Base-by-base conservation (phyloP, 1,140 invertebrate species). In the Monomorium pharaonis region DNA sequence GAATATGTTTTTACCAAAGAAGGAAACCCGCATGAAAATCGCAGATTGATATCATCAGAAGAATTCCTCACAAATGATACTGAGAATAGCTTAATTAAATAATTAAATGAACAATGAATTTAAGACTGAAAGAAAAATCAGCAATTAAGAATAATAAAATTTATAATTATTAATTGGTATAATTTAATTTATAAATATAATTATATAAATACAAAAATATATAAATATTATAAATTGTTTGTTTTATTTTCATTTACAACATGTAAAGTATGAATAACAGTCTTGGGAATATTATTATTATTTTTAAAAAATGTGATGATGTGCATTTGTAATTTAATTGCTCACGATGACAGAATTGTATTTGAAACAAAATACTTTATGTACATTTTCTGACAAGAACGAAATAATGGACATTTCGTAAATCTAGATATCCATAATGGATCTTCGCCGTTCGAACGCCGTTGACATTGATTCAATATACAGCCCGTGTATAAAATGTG, bases 361-460 rank as follows among this genome's bases (percentile, higher is more conserved):
- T 49, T 30, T 12, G 24, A 77, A 49, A 21, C 37, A 12, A 63
- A 49, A 33, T 18, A 77, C 63, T 33, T 47, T 63, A 47, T 18
- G 58, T 14, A 54, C 42, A 33, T 77, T 77, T 62, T 58, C 0
- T 33, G 27, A 14, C 16, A 10, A 44, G 33, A 30, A 24, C 24
- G 12, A 21, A 42, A 63, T 12, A 60, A 65, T 12, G 47, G 30
- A 16, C 4, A 10, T 77, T 16, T 49, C 18, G 5, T 18, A 51
- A 62, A 27, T 76, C 27, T 30, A 21, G 18, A 69, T 80, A 85
- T 75, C 58, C 44, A 49, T 75, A 75, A 80, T 67, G 67, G 42
- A 54, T 33, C 21, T 67, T 56, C 3, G 21, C 1, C 7, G 62
- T 42, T n/a, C 7, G 18, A 42, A 10, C 2, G 14, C 75, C 21